Conservation (phyloP, 2,113 vertebrate genomes). For the Ophiodon elongatus region DNA sequence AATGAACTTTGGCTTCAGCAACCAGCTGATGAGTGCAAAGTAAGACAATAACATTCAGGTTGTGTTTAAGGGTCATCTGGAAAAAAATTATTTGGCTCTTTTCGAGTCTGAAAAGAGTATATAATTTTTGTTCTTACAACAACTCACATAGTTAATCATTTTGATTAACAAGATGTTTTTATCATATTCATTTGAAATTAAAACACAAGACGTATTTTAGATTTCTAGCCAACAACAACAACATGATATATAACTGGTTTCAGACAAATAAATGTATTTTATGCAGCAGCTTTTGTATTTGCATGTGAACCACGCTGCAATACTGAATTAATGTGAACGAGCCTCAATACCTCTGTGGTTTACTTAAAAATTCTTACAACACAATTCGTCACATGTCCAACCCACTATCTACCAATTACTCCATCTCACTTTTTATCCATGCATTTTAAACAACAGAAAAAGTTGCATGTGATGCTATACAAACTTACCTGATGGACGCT, state of each 20-base stretch:
- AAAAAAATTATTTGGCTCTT: too few relatives aligned
- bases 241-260: not conserved
- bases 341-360: conserved; percentile 2
- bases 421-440: not conserved
- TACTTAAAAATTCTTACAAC: conserved; percentile 1
- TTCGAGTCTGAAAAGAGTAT: not conserved
- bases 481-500: conserved; percentile 56
- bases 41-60: not conserved
- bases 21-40: not conserved
- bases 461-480: conserved; percentile 1
- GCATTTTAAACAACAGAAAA: conserved; percentile 35
- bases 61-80: not conserved
- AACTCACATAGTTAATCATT: not conserved
- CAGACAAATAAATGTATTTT: not conserved
- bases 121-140: not conserved
- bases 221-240: not conserved
- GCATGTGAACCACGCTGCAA: not conserved
- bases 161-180: not conserved
- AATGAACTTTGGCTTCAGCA: not conserved
- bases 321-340: conserved; percentile 15
- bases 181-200: not conserved
- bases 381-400: conserved; percentile 4
- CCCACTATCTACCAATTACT: conserved; percentile 10
- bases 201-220: not conserved
- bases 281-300: conserved; percentile 5